phyloP scores from a whole-genome alignment of 2,113 vertebrate genomes.

The Phoenicopterus ruber region DNA sequence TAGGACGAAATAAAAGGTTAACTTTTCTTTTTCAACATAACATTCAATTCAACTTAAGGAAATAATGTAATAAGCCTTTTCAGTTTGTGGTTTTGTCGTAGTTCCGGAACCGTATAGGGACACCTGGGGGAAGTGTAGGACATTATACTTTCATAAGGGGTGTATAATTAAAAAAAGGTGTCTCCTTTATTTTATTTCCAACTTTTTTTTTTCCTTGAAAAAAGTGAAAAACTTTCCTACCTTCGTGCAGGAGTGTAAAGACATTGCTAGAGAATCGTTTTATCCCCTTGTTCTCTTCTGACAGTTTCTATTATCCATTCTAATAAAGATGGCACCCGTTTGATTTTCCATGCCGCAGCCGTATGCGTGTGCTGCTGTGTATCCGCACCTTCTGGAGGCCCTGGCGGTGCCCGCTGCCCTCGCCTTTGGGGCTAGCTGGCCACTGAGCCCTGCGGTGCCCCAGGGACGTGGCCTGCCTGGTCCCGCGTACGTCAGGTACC shows the following conservation, averaged over 20 bases:
- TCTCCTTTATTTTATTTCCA: not conserved
- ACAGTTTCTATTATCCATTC: not conserved
- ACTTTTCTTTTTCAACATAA: not conserved
- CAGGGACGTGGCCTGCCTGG: not conserved
- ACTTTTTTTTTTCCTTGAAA: not conserved
- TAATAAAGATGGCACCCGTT: not conserved
- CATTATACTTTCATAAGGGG: not conserved
- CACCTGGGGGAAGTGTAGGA: not conserved
- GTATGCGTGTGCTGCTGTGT: not conserved
- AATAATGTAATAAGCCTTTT: not conserved
- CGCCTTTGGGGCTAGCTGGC: too few species aligned
- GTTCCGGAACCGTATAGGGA: not conserved
- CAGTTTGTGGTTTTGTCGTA: not conserved
- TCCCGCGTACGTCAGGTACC: not conserved
- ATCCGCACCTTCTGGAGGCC: not conserved
- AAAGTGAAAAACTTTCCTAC: not conserved
- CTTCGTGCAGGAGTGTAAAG: not conserved
- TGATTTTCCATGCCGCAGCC: not conserved
- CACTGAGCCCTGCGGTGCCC: fast-evolving
- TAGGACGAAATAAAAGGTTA: not conserved
- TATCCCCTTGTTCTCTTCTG: not conserved
- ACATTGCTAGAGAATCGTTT: not conserved
- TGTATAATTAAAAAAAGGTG: not conserved
- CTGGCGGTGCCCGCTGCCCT: fast-evolving
- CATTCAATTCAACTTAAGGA: not conserved